Evolutionary conservation across 2,797 vertebrate species (phyloP), one percentile per base, ranked within the genome.

Genomic region (Acomys russatus): DNA sequence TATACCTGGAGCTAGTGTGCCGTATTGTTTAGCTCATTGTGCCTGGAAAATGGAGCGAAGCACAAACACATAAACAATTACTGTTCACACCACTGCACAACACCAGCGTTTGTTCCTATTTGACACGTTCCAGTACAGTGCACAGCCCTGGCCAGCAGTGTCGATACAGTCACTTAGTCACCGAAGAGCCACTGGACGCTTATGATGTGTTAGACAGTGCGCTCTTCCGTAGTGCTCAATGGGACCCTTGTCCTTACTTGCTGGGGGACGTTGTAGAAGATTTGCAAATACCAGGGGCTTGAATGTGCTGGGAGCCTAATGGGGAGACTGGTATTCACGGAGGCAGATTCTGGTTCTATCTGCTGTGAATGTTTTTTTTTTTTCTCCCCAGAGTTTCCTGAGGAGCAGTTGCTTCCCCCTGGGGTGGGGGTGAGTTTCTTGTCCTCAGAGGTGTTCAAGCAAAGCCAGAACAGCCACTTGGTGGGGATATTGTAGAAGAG

Each of bases 401-500:
- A 79, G 74, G 70, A 33, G 22, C 12, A 44, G 82, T 23, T n/a
- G 66, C 30, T 84, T 94, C 88, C 49, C n/a, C 30, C 33, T 30
- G 7, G 3, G 71, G 35, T 17, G 30, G 49, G 14, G 35, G 23
- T 97, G 90, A 96, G 87, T 82, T 94, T 94, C 94, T 85, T 73
- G 59, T 96, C 80, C 71, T 78, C 33, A 78, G 89, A 96, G 71
- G 93, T 93, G 89, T 95, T 88, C 93, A 96, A 80, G 80, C 71
- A 90, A 94, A 96, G 66, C 49, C 61, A 28, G 84, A 78, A 94
- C 20, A 84, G 90, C 97, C 97, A 96, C 97, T 96, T 95, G 97
- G 97, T 97, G 97, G 96, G 84, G 96, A 90, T 97, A 28, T 97
- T 97, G 97, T 73, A 96, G 94, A 97, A 88, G 38, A 86, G 91